Percentiles rank a stretch among this genome's conserved stretches.
These are phyloP conservation scores for Ormia ochracea DNA, from an alignment of 2,888 invertebrate genomes.

Conservation along the genomic window DNA sequence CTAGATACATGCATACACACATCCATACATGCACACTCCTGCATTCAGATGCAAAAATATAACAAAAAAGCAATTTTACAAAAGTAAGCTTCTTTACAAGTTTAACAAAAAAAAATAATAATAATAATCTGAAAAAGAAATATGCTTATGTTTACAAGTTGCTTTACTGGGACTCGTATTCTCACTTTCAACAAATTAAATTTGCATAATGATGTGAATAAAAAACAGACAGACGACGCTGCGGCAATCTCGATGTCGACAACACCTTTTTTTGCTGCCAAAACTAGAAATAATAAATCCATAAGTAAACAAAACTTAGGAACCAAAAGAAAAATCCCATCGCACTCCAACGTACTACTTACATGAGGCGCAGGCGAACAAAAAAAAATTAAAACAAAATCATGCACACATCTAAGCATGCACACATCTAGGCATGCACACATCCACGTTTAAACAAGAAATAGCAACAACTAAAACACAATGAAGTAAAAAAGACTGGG, in stretches of 20 bases:
- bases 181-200: constrained; percentile 59
- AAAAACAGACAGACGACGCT: constrained; percentile 27
- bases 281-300: constrained; percentile 25
- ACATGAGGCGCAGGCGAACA: not conserved
- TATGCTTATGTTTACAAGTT: constrained; percentile 6
- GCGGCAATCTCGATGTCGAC: too few species aligned
- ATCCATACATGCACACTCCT: too few species aligned
- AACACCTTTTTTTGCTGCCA: constrained; percentile 17
- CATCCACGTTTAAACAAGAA: not conserved
- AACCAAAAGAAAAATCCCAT: not conserved
- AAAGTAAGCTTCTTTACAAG: constrained; percentile 1
- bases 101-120: not conserved
- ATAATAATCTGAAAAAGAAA: not conserved
- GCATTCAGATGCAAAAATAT: not conserved
- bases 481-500: not conserved
- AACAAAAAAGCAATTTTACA: not conserved
- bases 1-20: too few species aligned
- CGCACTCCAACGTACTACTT: not conserved
- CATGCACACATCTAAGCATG: not conserved
- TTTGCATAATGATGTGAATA: constrained; percentile 56
- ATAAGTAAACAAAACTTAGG: constrained; percentile 30
- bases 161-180: not conserved
- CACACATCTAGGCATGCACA: not conserved
- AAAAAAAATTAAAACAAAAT: not conserved
- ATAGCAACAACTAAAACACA: constrained; percentile 6